phyloP scores from a whole-genome alignment of 2,888 invertebrate species.

The Linnaemya tessellans region DNA sequence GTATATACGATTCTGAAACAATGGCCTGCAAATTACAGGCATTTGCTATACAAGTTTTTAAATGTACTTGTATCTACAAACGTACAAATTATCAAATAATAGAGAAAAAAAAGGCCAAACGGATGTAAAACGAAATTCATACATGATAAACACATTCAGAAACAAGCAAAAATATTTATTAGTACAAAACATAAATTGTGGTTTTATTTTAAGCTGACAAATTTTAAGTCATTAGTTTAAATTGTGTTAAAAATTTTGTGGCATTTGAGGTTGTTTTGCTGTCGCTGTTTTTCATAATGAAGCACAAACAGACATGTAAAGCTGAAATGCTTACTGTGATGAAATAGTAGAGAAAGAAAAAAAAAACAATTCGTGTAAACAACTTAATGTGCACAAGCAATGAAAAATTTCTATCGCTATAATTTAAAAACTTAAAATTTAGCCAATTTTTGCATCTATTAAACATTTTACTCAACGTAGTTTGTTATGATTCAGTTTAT shows the following conservation, averaged over 20 bases:
- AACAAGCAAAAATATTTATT: constrained; percentile 17
- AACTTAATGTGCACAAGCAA: not conserved
- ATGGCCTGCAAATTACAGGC: constrained; percentile 64
- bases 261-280: constrained; percentile 60
- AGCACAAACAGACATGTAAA: not conserved
- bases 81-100: not conserved
- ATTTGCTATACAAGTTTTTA: constrained; percentile 6
- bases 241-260: constrained; percentile 70
- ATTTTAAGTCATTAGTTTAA: constrained; percentile 71
- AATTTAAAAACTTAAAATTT: no score
- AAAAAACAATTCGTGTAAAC: not conserved
- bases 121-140: constrained; percentile 55
- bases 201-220: constrained; percentile 71
- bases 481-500: no score
- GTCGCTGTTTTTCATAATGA: constrained; percentile 5
- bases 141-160: constrained; percentile 41
- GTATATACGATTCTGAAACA: constrained; percentile 54
- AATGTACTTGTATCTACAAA: not conserved
- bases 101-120: constrained; percentile 13
- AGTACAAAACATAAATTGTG: constrained; percentile 68
- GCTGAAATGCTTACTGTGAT: not conserved
- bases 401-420: not conserved
- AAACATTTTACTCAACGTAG: no score
- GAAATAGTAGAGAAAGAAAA: not conserved
- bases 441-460: no score